Percentiles rank a stretch among this genome's conserved stretches.
These are phyloP conservation scores for Hybos culiciformis DNA, from an alignment of 2,888 invertebrate genomes.

Conservation along the genomic window DNA sequence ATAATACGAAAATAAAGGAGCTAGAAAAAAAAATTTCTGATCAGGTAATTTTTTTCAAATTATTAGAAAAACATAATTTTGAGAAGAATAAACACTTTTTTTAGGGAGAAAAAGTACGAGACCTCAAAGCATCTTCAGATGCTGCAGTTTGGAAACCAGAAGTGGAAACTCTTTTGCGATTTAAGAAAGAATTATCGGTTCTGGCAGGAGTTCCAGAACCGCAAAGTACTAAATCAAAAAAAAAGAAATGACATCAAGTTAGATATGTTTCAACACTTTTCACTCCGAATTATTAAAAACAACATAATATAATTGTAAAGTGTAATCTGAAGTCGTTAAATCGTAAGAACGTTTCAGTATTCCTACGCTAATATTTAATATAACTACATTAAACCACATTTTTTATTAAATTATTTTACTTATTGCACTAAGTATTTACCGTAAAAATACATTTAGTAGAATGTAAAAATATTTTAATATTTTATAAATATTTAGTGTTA, in stretches of 20 bases:
- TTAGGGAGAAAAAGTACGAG: constrained; percentile 55
- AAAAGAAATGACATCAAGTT: constrained; percentile 25
- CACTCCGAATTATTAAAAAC: constrained; percentile 15
- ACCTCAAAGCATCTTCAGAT: constrained; percentile 59
- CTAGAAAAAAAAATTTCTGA: constrained; percentile 47
- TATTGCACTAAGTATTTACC: no score
- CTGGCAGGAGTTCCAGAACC: constrained; percentile 22
- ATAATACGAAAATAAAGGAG: constrained; percentile 28
- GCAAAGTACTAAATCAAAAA: constrained; percentile 24
- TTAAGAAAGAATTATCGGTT: constrained; percentile 52
- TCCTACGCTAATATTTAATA: no score
- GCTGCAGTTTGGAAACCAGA: constrained; percentile 67
- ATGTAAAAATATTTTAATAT: no score
- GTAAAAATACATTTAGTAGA: no score
- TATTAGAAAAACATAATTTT: constrained; percentile 12
- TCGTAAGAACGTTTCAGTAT: no score
- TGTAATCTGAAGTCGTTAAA: no score
- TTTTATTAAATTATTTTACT: no score
- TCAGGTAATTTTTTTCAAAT: constrained; percentile 33
- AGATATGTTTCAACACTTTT: constrained; percentile 16
- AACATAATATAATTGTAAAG: neutral
- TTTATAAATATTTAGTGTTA: no score
- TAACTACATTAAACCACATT: no score
- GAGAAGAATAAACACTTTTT: constrained; percentile 28
- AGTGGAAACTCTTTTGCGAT: constrained; percentile 52